Evolutionary conservation across 1,140 invertebrate genomes (phyloP).

Genomic region (Bursaphelenchus mucronatus): DNA sequence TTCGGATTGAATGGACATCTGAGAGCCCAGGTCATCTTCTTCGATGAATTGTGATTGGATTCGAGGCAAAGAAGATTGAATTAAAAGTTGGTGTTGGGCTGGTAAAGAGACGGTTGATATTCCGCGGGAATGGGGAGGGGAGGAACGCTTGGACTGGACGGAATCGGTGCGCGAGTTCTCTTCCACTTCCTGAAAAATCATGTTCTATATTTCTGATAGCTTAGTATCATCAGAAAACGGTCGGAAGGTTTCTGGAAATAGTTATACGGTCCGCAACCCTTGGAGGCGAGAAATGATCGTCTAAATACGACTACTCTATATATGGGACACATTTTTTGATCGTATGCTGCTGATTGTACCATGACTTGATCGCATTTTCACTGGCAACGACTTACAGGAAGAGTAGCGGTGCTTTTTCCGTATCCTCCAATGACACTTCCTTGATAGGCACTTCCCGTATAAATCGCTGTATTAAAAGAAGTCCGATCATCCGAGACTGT

Average conservation of each 20-base stretch:
- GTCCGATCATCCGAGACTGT: slow-evolving; percentile 11
- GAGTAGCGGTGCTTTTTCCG: no score
- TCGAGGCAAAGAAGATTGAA: not conserved
- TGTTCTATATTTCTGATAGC: not conserved
- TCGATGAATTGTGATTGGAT: not conserved
- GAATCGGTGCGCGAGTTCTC: no score
- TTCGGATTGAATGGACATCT: slow-evolving; percentile 10
- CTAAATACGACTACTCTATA: no score
- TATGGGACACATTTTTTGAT: no score
- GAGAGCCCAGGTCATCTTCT: slow-evolving; percentile 1
- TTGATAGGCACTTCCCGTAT: not conserved
- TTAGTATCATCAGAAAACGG: not conserved
- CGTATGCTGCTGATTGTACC: no score
- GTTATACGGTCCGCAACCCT: not conserved
- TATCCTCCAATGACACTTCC: no score
- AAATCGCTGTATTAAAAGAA: slow-evolving; percentile 12
- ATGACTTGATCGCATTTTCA: no score
- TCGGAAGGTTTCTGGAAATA: not conserved
- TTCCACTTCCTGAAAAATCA: not conserved
- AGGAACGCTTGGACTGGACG: not conserved
- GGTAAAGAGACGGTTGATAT: slow-evolving; percentile 17
- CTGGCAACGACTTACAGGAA: no score
- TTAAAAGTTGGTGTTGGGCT: not conserved
- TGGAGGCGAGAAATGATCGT: not conserved
- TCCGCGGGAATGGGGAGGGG: not conserved